Percentiles rank a stretch among this genome's conserved stretches.
Conservation (phyloP, 2,888 invertebrate species). For the Volucella zonaria region DNA sequence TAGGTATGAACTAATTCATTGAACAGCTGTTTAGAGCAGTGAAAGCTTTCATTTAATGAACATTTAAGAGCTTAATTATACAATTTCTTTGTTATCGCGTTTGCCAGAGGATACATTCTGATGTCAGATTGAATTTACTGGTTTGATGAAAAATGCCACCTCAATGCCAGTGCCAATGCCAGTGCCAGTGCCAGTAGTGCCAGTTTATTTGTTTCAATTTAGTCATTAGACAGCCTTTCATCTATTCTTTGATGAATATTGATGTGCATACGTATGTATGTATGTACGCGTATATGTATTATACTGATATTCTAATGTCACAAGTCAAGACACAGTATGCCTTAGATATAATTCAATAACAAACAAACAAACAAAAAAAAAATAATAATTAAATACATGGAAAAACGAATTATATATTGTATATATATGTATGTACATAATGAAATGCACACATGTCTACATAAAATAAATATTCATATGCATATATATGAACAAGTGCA, state of each 20-base stretch:
- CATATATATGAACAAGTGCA: too few species aligned
- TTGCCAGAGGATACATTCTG: slow-evolving; percentile 5
- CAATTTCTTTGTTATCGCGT: not conserved
- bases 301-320: not conserved
- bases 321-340: not conserved
- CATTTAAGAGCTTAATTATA: slow-evolving; percentile 17
- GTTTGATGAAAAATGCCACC: not conserved
- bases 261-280: too few species aligned
- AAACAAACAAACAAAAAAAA: not conserved
- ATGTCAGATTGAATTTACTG: slow-evolving; percentile 25
- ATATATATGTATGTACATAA: not conserved
- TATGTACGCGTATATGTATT: not conserved
- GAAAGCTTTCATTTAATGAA: slow-evolving; percentile 18
- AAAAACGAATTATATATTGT: not conserved
- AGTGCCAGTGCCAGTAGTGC: too few species aligned
- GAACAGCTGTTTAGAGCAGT: slow-evolving; percentile 27
- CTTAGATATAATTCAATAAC: not conserved
- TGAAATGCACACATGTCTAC: not conserved
- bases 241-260: too few species aligned
- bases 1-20: not conserved
- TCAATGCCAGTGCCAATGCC: not conserved
- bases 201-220: too few species aligned
- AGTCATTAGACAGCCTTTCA: not conserved
- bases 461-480: too few species aligned
- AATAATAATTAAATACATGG: too few species aligned